These are phyloP conservation scores for Brachionus asplanchnoidis DNA, from an alignment of 1,140 invertebrate species.

Conservation along the genomic window DNA sequence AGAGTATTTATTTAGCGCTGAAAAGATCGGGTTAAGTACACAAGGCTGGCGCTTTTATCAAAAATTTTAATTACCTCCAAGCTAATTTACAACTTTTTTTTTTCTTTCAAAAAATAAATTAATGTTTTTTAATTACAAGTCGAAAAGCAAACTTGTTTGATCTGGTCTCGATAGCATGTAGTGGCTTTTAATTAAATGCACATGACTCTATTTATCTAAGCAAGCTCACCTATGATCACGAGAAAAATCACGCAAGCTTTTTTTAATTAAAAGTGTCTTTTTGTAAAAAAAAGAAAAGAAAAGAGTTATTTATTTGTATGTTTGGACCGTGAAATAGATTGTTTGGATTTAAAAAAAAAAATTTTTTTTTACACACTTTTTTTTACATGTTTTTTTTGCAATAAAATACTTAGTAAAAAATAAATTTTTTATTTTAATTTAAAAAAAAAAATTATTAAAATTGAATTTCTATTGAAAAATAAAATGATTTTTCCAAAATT, in stretches of 20 bases:
- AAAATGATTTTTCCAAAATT: too few relatives aligned
- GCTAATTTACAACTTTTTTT: neutral
- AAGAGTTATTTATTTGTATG: too few relatives aligned
- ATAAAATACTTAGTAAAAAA: too few relatives aligned
- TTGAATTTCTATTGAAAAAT: too few relatives aligned
- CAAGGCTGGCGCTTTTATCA: neutral
- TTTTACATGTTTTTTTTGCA: too few relatives aligned
- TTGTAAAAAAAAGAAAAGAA: too few relatives aligned
- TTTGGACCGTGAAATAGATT: too few relatives aligned
- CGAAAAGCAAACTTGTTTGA: neutral
- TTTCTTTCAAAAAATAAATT: neutral
- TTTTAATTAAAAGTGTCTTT: constrained; percentile 16
- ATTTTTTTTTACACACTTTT: too few relatives aligned
- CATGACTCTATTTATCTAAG: neutral
- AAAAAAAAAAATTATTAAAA: too few relatives aligned
- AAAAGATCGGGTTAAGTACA: constrained; percentile 3
- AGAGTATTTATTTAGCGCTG: neutral
- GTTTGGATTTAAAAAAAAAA: too few relatives aligned
- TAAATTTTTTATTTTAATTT: too few relatives aligned
- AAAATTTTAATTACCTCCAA: neutral
- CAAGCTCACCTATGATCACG: neutral
- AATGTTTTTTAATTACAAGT: neutral
- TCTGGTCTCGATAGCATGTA: constrained; percentile 15
- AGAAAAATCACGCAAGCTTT: neutral
- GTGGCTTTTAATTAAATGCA: neutral